Evolutionary conservation across 2,113 vertebrate genomes (phyloP).

Genomic region (Poecilia latipinna): DNA sequence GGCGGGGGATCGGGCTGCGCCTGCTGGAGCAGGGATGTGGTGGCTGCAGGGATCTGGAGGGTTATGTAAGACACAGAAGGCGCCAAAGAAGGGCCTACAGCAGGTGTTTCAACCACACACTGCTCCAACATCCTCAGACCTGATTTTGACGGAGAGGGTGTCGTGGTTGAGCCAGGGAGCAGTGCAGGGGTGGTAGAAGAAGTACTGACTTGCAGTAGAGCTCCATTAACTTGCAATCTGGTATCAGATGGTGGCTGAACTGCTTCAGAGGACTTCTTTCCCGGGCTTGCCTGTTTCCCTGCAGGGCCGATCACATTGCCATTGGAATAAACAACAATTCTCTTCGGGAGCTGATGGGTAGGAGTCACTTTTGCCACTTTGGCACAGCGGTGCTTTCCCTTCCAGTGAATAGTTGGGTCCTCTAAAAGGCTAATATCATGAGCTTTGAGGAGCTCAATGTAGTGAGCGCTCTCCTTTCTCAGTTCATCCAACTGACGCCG

Average conservation of each 20-base stretch:
- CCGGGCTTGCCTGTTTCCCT: slow-evolving; percentile 84
- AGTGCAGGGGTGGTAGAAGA: slow-evolving; percentile 78
- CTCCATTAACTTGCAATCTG: slow-evolving; percentile 83
- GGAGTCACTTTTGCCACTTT: slow-evolving; percentile 92
- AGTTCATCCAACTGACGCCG: slow-evolving; percentile 91
- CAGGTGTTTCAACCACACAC: slow-evolving; percentile 63
- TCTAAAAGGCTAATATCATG: slow-evolving; percentile 95
- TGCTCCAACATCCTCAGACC: slow-evolving; percentile 81
- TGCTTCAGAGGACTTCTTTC: slow-evolving; percentile 87
- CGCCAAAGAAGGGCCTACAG: slow-evolving; percentile 61
- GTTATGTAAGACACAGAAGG: slow-evolving; percentile 81
- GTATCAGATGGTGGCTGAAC: slow-evolving; percentile 86
- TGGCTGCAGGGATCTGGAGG: slow-evolving; percentile 75
- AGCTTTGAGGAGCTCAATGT: slow-evolving; percentile 94
- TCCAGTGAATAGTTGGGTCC: slow-evolving; percentile 97
- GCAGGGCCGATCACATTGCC: slow-evolving; percentile 84
- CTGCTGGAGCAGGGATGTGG: slow-evolving; percentile 64
- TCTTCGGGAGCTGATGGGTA: slow-evolving; percentile 88
- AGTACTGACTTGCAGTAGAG: slow-evolving; percentile 82
- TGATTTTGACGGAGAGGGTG: slow-evolving; percentile 78
- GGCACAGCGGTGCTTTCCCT: slow-evolving; percentile 88
- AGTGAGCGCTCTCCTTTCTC: slow-evolving; percentile 92
- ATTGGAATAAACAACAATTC: slow-evolving; percentile 93
- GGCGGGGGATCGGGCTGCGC: slow-evolving; percentile 55
- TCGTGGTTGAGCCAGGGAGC: slow-evolving; percentile 71